These are phyloP conservation scores for Penelope pileata DNA, from an alignment of 2,113 vertebrate species.

Conservation along the genomic window DNA sequence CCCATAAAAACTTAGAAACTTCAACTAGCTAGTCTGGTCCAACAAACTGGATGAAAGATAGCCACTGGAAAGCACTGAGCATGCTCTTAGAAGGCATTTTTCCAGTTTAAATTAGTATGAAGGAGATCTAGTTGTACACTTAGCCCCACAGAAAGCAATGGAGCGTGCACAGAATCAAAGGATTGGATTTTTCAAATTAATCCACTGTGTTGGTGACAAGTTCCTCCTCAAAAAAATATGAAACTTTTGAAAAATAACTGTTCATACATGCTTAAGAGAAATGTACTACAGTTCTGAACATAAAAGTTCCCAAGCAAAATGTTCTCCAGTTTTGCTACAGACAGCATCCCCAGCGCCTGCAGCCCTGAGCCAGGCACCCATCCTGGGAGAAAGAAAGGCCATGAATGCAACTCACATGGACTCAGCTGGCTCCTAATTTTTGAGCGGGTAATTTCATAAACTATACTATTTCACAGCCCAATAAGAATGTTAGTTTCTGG, in stretches of 20 bases:
- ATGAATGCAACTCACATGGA: not conserved
- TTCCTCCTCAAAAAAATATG: not conserved
- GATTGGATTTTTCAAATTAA: not conserved
- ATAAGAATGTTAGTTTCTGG: not conserved
- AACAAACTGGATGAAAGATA: not conserved
- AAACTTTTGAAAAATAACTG: not conserved
- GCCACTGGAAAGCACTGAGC: not conserved
- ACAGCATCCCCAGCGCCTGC: rapidly evolving
- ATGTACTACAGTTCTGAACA: not conserved
- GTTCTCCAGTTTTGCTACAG: not conserved
- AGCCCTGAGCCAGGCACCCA: not conserved
- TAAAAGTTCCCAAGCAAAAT: not conserved
- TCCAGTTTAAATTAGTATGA: not conserved
- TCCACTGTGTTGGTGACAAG: not conserved
- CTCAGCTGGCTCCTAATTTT: not conserved
- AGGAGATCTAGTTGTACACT: not conserved
- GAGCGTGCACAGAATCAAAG: not conserved
- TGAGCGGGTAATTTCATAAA: not conserved
- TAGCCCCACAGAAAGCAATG: not conserved
- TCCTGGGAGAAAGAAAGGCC: not conserved
- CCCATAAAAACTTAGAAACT: not conserved
- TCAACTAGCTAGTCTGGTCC: not conserved
- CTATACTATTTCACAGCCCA: not conserved
- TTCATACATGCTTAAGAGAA: not conserved
- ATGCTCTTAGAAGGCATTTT: not conserved